phyloP scores from a whole-genome alignment of 2,888 invertebrate genomes.

The Caenorhabditis wallacei region DNA sequence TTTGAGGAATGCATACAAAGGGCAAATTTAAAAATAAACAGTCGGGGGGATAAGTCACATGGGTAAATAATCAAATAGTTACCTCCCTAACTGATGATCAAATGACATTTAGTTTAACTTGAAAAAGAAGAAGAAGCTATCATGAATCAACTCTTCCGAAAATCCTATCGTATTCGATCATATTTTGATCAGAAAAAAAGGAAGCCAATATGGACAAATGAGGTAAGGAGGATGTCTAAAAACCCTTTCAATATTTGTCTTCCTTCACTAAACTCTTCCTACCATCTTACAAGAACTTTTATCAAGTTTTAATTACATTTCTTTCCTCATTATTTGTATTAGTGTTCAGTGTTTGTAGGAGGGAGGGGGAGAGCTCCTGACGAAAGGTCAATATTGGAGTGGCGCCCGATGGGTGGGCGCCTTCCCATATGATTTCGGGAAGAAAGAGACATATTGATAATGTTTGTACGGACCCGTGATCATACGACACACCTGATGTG shows the following conservation, averaged over 20 bases:
- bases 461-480: conserved; percentile 28
- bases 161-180: conserved; percentile 43
- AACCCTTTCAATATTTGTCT: conserved; percentile 5
- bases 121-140: background rate
- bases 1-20: conserved; percentile 18
- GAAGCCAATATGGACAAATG: background rate
- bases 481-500: conserved; percentile 7
- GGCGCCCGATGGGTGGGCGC: conserved; percentile 48
- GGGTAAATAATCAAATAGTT: conserved; percentile 24
- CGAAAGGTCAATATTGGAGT: conserved; percentile 50
- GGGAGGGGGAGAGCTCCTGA: conserved; percentile 9
- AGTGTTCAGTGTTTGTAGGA: conserved; percentile 37
- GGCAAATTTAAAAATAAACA: conserved; percentile 43
- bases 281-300: background rate
- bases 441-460: background rate
- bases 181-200: background rate
- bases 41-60: conserved; percentile 2
- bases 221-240: background rate
- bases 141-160: conserved; percentile 30
- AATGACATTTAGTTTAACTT: conserved; percentile 10
- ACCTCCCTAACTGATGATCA: background rate
- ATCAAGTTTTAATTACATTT: conserved; percentile 32
- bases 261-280: background rate
- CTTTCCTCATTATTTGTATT: conserved; percentile 36
- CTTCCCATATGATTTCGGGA: conserved; percentile 37